Conservation (phyloP, 2,113 vertebrate species). For the Illadopsis cleaveri region DNA sequence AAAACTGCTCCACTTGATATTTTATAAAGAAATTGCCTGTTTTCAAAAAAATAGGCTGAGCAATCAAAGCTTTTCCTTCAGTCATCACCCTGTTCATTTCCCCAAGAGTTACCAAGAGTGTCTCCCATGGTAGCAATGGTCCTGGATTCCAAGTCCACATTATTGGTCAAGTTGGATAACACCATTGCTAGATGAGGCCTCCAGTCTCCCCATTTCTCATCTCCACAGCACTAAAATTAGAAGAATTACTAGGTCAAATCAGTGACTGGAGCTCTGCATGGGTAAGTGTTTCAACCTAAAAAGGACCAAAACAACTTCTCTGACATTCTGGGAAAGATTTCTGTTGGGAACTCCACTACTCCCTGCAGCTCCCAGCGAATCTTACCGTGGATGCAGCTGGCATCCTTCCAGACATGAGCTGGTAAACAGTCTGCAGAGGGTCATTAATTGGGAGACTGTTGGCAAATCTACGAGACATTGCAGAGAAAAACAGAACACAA, state of each 20-base stretch:
- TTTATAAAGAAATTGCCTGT: background rate
- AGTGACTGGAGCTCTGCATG: background rate
- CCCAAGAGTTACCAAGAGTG: slow-evolving; percentile 85
- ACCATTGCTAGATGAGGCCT: slow-evolving; percentile 97
- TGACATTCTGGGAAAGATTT: background rate
- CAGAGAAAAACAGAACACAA: background rate
- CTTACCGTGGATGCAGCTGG: slow-evolving; percentile 93
- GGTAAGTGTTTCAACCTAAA: background rate
- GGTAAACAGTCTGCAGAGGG: slow-evolving; percentile 96
- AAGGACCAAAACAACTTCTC: background rate
- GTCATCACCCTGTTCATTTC: background rate
- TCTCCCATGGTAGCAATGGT: slow-evolving; percentile 96
- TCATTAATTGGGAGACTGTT: slow-evolving; percentile 99
- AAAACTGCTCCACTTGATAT: background rate
- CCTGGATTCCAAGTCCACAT: slow-evolving; percentile 87
- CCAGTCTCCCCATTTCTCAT: slow-evolving; percentile 99
- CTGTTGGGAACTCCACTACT: background rate
- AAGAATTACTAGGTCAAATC: background rate
- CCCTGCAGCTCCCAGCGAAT: background rate
- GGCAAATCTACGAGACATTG: slow-evolving; percentile 83
- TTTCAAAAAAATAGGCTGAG: background rate
- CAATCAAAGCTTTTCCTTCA: background rate
- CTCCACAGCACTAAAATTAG: slow-evolving; percentile 88
- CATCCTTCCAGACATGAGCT: slow-evolving; percentile 98
- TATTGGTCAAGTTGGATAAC: slow-evolving; percentile 91